These are phyloP conservation scores for Bombus picipes DNA, from an alignment of 1,140 invertebrate species.

Conservation along the genomic window DNA sequence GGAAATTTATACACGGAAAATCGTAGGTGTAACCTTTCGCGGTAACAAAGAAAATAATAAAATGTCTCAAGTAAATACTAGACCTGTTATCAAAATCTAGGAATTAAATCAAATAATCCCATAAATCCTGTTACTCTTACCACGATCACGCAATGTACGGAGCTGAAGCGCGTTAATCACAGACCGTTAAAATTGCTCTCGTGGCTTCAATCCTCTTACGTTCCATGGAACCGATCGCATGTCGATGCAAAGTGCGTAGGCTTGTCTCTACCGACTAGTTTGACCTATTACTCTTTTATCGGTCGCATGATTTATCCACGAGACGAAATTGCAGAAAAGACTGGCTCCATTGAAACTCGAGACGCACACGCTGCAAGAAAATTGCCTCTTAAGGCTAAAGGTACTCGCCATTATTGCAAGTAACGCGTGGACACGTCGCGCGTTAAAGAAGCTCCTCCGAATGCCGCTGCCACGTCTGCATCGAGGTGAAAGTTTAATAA, in stretches of 20 bases:
- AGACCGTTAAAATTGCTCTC: not conserved
- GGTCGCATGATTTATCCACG: constrained; percentile 26
- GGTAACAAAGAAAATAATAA: not conserved
- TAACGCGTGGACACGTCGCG: not conserved
- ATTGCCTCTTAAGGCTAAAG: constrained; percentile 42
- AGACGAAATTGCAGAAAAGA: constrained; percentile 27
- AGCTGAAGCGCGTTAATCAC: not conserved
- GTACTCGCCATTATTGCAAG: constrained; percentile 9
- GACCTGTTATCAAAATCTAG: not conserved
- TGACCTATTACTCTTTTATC: constrained; percentile 41
- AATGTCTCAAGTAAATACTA: not conserved
- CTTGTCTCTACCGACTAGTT: not conserved
- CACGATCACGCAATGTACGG: not conserved
- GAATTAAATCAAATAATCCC: not conserved
- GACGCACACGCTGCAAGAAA: constrained; percentile 30
- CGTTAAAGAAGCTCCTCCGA: not conserved
- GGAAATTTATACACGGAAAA: not conserved
- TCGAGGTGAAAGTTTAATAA: constrained; percentile 11
- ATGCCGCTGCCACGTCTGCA: not conserved
- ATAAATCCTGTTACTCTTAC: not conserved
- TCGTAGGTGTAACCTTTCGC: not conserved
- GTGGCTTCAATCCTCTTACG: not conserved
- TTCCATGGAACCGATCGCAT: not conserved
- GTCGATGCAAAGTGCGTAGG: not conserved
- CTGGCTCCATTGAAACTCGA: not conserved